Conservation (phyloP, 2,797 vertebrate species). For the Xyrichtys novacula region DNA sequence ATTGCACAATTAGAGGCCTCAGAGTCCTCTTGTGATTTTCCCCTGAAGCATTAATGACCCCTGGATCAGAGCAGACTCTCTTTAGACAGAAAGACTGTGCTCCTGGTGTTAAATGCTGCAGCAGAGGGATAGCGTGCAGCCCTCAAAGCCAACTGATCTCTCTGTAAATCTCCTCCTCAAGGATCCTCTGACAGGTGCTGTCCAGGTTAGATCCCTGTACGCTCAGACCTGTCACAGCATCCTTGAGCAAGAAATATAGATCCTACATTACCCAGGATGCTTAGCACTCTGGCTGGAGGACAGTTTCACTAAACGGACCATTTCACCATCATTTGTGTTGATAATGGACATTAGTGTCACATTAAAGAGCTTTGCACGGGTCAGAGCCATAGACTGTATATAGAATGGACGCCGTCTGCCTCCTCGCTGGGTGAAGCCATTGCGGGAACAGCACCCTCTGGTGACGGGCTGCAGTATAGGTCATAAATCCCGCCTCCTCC, state of each 20-base stretch:
- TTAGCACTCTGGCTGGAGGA: conserved; percentile 10
- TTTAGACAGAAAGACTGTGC: conserved; percentile 6
- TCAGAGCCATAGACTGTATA: no score
- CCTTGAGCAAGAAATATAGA: conserved; percentile 58
- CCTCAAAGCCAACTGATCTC: conserved; percentile 28
- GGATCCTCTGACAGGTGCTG: conserved; percentile 48
- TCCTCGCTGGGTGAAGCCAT: no score
- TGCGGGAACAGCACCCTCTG: no score
- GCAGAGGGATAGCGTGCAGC: not conserved
- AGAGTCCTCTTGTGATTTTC: not conserved
- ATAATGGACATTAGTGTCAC: conserved; percentile 22
- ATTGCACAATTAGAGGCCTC: no score
- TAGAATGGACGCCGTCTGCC: no score
- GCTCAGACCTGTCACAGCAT: conserved; percentile 41
- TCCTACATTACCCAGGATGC: conserved; percentile 24
- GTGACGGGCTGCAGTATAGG: no score
- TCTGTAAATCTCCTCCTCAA: conserved; percentile 41
- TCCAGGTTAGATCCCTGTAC: conserved; percentile 32
- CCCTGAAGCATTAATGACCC: conserved; percentile 5
- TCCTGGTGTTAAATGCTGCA: conserved; percentile 24
- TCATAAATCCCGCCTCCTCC: no score
- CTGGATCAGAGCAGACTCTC: not conserved
- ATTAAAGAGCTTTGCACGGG: conserved; percentile 31
- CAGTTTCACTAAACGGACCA: conserved; percentile 21
- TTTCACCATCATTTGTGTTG: conserved; percentile 14